Conservation (phyloP, 2,888 invertebrate genomes). For the Oasisia sp. region DNA sequence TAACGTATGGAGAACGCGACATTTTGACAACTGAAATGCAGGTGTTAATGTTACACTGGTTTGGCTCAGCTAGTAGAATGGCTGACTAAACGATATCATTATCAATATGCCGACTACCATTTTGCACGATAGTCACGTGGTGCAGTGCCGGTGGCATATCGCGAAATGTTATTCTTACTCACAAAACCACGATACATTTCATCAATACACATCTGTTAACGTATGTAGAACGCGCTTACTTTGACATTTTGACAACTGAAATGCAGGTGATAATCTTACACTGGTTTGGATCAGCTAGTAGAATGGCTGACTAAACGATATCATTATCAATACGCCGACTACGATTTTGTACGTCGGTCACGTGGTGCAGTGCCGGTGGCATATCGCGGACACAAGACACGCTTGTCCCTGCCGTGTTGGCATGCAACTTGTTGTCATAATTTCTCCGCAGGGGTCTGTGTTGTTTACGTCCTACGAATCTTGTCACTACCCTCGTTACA, state of each 20-base stretch:
- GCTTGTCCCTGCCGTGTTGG: background rate
- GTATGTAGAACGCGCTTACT: too few species aligned
- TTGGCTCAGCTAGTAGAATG: background rate
- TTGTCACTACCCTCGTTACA: background rate
- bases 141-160: background rate
- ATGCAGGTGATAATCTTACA: too few species aligned
- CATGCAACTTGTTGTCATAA: background rate
- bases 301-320: background rate
- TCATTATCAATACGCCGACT: background rate
- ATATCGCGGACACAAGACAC: background rate
- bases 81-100: background rate
- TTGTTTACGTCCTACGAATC: background rate
- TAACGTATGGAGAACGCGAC: too few species aligned
- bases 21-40: too few species aligned
- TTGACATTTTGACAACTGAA: too few species aligned
- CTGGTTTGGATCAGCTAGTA: background rate
- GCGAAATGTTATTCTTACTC: background rate
- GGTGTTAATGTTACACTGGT: too few species aligned
- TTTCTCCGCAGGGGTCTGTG: background rate
- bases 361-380: background rate
- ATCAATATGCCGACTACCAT: background rate
- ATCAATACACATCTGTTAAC: too few species aligned
- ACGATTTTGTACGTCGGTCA: background rate
- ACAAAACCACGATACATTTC: too few species aligned
- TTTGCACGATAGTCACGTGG: background rate